Evolutionary conservation across 2,797 vertebrate genomes (phyloP), one percentile per base, ranked within the genome.

Genomic region (Australoheros facetus): DNA sequence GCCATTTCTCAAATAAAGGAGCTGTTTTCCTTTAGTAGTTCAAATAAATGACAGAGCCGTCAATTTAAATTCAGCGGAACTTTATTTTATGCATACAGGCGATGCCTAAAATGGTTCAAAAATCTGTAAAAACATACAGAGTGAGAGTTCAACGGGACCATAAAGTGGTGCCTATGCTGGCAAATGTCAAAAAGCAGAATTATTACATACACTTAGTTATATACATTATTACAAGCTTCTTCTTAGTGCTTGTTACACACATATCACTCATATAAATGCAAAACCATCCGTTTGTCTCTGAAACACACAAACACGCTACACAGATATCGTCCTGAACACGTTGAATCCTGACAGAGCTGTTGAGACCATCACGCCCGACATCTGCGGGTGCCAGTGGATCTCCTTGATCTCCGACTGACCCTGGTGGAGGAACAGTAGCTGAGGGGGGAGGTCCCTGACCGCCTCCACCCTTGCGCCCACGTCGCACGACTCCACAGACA

Each of bases 401-500:
- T 99, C 98, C 90, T 98, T 99, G 79, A 97, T 94, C 89, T 98
- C 98, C 0, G 93, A 95, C 92, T 99, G 97, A 0, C 98, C 98
- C 94, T 98, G 97, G 93, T 99, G 97, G 77, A 98, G 94, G 62
- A 99, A 98, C 1, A 99, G 94, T 12, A 99, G 95, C 88, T 99
- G 98, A 2, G 98, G 97, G 0, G 97, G 97, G 4, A 98, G 94
- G 78, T 97, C 94, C 26, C 92, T 95, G 23, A 95, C 79, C 2
- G 82, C 92, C 37, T 91, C 94, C 1, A 92, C 93, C 1, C 91
- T 92, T 69, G 93, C 94, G 1, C 96, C 96, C 0, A 94, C 92
- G 4, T 98, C 97, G 57, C 93, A 93, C 1, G 96, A 95, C 93
- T 98, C 97, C 84, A 98, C 97, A 0, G 97, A 97, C 76, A 98